Evolutionary conservation across 2,797 vertebrate species (phyloP).

Genomic region (Pangasius djambal): DNA sequence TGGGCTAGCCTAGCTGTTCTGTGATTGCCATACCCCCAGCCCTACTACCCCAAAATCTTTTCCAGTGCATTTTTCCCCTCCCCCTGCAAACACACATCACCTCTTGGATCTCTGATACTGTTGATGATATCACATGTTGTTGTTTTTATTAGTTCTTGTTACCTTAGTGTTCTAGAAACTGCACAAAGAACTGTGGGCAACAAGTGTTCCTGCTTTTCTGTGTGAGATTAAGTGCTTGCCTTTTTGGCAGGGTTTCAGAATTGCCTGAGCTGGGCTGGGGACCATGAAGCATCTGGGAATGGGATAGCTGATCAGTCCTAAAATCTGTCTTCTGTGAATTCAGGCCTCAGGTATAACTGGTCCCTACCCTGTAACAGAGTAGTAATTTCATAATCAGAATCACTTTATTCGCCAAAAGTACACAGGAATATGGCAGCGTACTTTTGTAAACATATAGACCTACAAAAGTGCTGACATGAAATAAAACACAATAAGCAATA

Average conservation of each 20-base stretch:
- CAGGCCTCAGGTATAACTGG: background rate
- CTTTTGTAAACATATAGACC: background rate
- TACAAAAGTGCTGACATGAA: background rate
- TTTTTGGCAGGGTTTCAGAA: slow-evolving; percentile 7
- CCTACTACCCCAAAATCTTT: background rate
- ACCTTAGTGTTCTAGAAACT: slow-evolving; percentile 9
- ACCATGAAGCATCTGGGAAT: background rate
- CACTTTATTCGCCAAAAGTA: background rate
- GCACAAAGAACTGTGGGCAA: slow-evolving; percentile 1
- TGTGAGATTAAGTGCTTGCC: slow-evolving; percentile 10
- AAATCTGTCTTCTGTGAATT: background rate
- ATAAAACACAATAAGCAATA: background rate
- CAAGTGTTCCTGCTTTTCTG: slow-evolving; percentile 25
- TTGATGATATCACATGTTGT: background rate
- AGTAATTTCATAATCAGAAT: background rate
- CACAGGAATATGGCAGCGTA: background rate
- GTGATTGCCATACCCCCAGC: background rate
- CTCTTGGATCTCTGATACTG: background rate
- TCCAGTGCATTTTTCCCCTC: background rate
- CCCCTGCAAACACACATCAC: background rate
- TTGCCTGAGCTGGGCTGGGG: slow-evolving; percentile 8
- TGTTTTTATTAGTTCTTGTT: slow-evolving; percentile 18
- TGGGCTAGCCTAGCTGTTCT: slow-evolving; percentile 9
- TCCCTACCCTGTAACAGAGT: background rate
- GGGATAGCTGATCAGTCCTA: slow-evolving; percentile 8